These are phyloP conservation scores for Dolomedes plantarius DNA, from an alignment of 2,888 invertebrate species.

Conservation along the genomic window DNA sequence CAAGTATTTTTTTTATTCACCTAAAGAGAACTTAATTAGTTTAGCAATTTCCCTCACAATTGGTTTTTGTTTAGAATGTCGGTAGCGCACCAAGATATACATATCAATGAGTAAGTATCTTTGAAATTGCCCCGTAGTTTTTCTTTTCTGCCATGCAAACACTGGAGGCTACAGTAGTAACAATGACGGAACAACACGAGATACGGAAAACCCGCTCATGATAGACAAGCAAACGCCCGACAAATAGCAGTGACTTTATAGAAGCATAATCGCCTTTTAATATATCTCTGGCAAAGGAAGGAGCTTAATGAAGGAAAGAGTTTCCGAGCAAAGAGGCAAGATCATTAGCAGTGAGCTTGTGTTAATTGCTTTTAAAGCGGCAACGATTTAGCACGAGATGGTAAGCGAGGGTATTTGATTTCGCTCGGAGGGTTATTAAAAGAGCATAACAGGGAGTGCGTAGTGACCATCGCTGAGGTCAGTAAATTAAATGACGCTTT, in stretches of 20 bases:
- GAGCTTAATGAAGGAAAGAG: constrained; percentile 51
- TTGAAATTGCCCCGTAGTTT: too few species aligned
- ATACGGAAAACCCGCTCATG: not conserved
- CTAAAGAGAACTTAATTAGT: too few species aligned
- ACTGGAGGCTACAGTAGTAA: too few species aligned
- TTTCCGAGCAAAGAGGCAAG: constrained; percentile 32
- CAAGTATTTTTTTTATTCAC: too few species aligned
- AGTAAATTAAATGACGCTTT: not conserved
- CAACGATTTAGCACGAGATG: constrained; percentile 44
- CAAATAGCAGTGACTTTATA: constrained; percentile 42
- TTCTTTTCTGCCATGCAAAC: too few species aligned
- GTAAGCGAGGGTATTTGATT: constrained; percentile 27
- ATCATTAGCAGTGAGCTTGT: constrained; percentile 51
- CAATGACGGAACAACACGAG: not conserved
- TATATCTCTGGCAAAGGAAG: constrained; percentile 32
- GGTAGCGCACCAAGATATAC: too few species aligned
- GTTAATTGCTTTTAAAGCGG: constrained; percentile 69
- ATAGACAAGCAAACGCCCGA: constrained; percentile 6
- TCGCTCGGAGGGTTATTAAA: constrained; percentile 29
- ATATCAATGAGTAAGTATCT: too few species aligned
- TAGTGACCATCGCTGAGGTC: not conserved
- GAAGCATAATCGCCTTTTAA: constrained; percentile 67
- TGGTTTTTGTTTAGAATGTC: too few species aligned
- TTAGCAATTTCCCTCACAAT: too few species aligned
- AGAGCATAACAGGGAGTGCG: not conserved